phyloP scores from a whole-genome alignment of 1,140 invertebrate genomes.

The Hylaeus anthracinus region DNA sequence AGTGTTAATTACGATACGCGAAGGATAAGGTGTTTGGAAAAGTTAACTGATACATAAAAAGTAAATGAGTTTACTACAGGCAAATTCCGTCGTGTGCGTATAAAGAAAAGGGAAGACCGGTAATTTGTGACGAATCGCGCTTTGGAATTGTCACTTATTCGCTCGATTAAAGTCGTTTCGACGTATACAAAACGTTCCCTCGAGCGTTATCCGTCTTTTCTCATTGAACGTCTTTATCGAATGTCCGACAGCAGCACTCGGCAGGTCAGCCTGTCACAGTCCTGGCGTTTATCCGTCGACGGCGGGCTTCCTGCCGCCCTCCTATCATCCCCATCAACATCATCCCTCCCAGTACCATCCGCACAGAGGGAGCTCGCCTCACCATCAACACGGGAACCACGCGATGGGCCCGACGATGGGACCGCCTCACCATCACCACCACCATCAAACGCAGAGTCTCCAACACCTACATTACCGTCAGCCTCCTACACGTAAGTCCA shows the following conservation, averaged over 20 bases:
- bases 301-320: slow-evolving; percentile 74
- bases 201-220: not conserved
- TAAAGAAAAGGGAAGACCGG: too few species aligned
- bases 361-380: slow-evolving; percentile 78
- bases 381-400: slow-evolving; percentile 76
- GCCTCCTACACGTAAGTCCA: slow-evolving; percentile 77
- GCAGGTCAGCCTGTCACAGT: slow-evolving; percentile 82
- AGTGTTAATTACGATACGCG: too few species aligned
- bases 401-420: slow-evolving; percentile 76
- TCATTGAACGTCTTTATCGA: slow-evolving; percentile 32
- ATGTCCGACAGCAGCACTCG: slow-evolving; percentile 72
- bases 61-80: too few species aligned
- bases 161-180: too few species aligned
- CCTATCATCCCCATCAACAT: slow-evolving; percentile 78
- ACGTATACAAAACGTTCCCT: not conserved
- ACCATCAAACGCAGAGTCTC: slow-evolving; percentile 78
- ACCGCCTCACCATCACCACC: slow-evolving; percentile 78
- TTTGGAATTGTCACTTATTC: too few species aligned
- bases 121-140: too few species aligned
- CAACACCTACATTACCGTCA: slow-evolving; percentile 79
- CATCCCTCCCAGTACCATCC: slow-evolving; percentile 77
- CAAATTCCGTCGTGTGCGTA: too few species aligned
- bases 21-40: too few species aligned
- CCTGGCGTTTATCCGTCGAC: slow-evolving; percentile 77
- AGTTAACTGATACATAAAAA: too few species aligned